Conservation (phyloP, 2,113 vertebrate genomes). For the Hemichromis elongatus region DNA sequence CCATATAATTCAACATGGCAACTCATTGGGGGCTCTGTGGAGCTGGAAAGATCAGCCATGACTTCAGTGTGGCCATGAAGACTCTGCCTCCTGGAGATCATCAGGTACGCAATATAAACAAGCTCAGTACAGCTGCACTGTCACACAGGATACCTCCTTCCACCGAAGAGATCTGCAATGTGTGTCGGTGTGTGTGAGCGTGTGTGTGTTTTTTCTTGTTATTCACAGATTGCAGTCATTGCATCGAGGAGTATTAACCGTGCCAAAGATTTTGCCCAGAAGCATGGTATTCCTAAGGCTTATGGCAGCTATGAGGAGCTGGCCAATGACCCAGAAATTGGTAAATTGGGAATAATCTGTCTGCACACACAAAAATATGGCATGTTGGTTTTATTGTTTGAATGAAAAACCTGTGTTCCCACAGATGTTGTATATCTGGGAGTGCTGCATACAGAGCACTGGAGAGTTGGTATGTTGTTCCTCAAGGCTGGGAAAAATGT, state of each 20-base stretch:
- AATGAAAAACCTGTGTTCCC: not conserved
- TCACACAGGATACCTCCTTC: not conserved
- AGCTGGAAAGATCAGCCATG: constrained; percentile 73
- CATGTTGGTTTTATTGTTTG: not conserved
- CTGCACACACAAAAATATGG: not conserved
- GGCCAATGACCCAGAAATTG: constrained; percentile 68
- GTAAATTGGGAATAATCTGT: constrained; percentile 41
- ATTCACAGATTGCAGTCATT: constrained; percentile 68
- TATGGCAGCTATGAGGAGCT: constrained; percentile 76
- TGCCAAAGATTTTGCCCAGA: constrained; percentile 70
- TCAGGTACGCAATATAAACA: constrained; percentile 61
- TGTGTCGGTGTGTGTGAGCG: not conserved
- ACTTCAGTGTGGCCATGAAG: constrained; percentile 73
- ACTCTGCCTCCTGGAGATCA: constrained; percentile 70
- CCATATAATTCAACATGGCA: constrained; percentile 58
- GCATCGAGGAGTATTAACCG: constrained; percentile 65
- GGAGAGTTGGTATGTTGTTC: constrained; percentile 57
- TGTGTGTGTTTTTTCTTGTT: not conserved
- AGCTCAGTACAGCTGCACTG: not conserved
- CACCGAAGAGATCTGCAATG: not conserved
- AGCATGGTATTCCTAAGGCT: constrained; percentile 65
- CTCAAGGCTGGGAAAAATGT: constrained; percentile 75
- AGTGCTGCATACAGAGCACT: constrained; percentile 63
- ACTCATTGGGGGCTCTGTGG: constrained; percentile 76
- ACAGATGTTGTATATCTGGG: constrained; percentile 68